Evolutionary conservation across 2,113 vertebrate species (phyloP), one percentile per base, ranked within the genome.

Genomic region (Phaetusa simplex): DNA sequence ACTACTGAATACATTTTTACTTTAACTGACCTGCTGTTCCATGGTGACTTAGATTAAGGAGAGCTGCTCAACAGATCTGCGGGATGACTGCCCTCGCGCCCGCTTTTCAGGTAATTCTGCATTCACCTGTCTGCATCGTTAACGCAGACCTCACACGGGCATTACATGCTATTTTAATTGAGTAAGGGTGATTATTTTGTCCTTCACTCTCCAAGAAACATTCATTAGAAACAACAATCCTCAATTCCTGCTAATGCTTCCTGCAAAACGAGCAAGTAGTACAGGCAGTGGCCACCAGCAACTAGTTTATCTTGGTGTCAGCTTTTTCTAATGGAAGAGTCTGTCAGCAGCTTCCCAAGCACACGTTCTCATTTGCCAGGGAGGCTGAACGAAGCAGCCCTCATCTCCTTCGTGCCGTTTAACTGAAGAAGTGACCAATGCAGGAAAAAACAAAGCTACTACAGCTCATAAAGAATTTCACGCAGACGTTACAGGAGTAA

Each of bases 281-380:
- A 82, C 8, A 85, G 67, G 69, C 71, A 34, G 85, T 74, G 43
- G 84, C 73, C 66, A 96, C 29, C 17, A 64, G 49, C 64, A 67
- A 61, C 93, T 74, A 82, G 17, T 55, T 96, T 92, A 64, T 95
- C 67, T 94, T 61, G 16, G 69, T 61, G 69, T 56, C 84, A 86
- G 53, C 29, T 42, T 81, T 71, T 82, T 58, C 83, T 79, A 91
- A 36, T n/a, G 89, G 92, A 93, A 97, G 93, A 95, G 94, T 56
- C 81, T 80, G 87, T 92, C 85, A 92, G 86, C n/a, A 83, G 21
- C 85, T 96, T 96, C 93, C 45, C 72, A 79, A 47, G 43, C 82
- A 67, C 47, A 30, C 34, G 47, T 82, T 85, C 79, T 81, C 65
- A 38, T 92, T 90, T 85, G 77, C 42, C 64, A 82, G 23, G 36